Conservation (phyloP, 2,797 vertebrate species). For the Meda fulgida region DNA sequence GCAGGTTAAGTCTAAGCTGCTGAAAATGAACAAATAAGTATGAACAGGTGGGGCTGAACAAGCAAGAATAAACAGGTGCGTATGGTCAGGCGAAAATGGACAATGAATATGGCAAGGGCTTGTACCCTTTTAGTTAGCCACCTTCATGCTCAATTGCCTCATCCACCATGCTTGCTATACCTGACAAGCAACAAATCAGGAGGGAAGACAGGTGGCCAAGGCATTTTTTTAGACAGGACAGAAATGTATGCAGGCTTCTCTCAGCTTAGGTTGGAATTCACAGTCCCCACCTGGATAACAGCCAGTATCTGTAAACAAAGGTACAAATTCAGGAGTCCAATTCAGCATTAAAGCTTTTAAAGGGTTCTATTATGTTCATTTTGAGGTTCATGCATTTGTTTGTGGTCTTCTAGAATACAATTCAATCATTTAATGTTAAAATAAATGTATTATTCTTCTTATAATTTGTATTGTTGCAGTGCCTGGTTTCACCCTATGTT, state of each 20-base stretch:
- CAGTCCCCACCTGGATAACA: slow-evolving; percentile 42
- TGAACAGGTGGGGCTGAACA: slow-evolving; percentile 30
- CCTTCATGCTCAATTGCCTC: slow-evolving; percentile 75
- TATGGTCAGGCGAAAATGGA: slow-evolving; percentile 58
- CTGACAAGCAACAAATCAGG: slow-evolving; percentile 67
- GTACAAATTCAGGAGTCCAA: neutral
- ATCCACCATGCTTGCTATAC: slow-evolving; percentile 66
- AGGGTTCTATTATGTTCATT: neutral
- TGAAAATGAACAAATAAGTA: neutral
- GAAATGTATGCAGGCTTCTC: slow-evolving; percentile 55
- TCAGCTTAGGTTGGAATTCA: slow-evolving; percentile 51
- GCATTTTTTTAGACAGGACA: slow-evolving; percentile 53
- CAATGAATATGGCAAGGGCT: slow-evolving; percentile 61
- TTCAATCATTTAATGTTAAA: neutral
- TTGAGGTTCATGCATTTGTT: neutral
- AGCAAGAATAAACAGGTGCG: slow-evolving; percentile 22
- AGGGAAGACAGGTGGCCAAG: slow-evolving; percentile 65
- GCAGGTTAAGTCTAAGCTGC: neutral
- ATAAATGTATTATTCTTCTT: no score
- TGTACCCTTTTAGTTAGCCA: slow-evolving; percentile 71
- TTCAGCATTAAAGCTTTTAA: slow-evolving; percentile 10
- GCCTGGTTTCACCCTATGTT: neutral
- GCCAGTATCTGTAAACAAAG: slow-evolving; percentile 28
- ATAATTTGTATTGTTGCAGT: neutral
- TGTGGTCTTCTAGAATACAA: neutral